Base-by-base conservation (phyloP, 53 echinoderm and acorn worm species). In the Actinopyga echinites region DNA sequence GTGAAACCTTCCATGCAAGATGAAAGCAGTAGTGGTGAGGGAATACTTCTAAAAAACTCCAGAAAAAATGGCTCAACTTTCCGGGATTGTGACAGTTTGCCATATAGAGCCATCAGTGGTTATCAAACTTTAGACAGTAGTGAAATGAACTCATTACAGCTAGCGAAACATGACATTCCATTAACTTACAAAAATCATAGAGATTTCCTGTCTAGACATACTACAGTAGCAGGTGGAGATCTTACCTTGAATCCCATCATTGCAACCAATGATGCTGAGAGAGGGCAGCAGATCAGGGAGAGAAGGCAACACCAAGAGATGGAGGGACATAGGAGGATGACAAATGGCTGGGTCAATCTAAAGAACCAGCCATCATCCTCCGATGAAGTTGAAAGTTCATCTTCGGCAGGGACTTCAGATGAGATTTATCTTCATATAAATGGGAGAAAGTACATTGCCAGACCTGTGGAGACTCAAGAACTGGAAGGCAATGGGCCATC, bases 391-490 rank as follows among this genome's bases (percentile, higher is more conserved):
- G 60, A 61, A 59, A 24, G 35, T 13, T 69, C 9, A 21, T 15
- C 35, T 23, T 10, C 20, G 19, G 6, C 13, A 3, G 31, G 33
- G 17, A 38, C 34, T 11, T 25, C 36, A 1, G 81, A 62, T n/a
- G 81, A 80, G 22, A 80, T 80, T 32, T 80, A 80, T 38, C 81
- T 80, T 20, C 36, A 80, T 17, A 80, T 80, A 32, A 80, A 80
- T 61, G 81, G 81, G 8, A 33, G 34, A 24, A 59, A 80, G 23
- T 80, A 80, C 34, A 38, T 80, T 24, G 81, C 81, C n/a, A 36
- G 81, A 35, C 81, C 81, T 28, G 62, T 80, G 57, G 81, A 80
- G 21, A 59, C 33, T 49, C 17, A 0, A 0, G 49, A 49, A 8
- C 0, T 1, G 2, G 49, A 49, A 6, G 49, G n/a, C n/a, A n/a